Conservation (phyloP, 1,140 invertebrate genomes). For the Prorops nasuta region DNA sequence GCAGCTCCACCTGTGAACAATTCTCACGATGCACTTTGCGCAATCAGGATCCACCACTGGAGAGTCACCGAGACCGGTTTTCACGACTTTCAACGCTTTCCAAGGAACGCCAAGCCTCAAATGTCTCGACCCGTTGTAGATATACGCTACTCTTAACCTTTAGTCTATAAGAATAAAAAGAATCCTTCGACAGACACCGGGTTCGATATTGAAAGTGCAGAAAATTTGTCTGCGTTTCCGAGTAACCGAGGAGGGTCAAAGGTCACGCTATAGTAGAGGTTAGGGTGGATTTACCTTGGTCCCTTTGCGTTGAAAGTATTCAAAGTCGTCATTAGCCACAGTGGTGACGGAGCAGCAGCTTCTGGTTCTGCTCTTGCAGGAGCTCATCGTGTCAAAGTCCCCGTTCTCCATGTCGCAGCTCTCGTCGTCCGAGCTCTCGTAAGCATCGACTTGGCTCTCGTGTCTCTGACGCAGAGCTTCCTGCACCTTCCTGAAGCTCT, state of each 20-base stretch:
- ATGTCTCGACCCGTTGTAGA: not conserved
- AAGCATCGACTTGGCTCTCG: slow-evolving; percentile 35
- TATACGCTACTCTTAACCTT: not conserved
- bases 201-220: no score
- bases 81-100: not conserved
- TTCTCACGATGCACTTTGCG: slow-evolving; percentile 30
- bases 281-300: slow-evolving; percentile 31
- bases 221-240: no score
- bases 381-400: slow-evolving; percentile 54
- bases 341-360: slow-evolving; percentile 65
- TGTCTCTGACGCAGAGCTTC: slow-evolving; percentile 14
- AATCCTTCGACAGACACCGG: not conserved
- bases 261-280: no score
- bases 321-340: slow-evolving; percentile 67
- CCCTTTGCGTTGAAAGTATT: slow-evolving; percentile 59
- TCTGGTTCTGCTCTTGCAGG: slow-evolving; percentile 58
- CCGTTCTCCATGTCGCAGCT: slow-evolving; percentile 46
- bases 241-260: no score
- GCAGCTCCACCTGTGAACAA: slow-evolving; percentile 36
- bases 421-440: slow-evolving; percentile 54
- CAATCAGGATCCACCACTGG: slow-evolving; percentile 9
- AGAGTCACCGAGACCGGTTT: not conserved
- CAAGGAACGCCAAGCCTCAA: no score
- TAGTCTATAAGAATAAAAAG: not conserved
- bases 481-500: slow-evolving; percentile 15